These are phyloP conservation scores for Pterostichus niger DNA, from an alignment of 2,888 invertebrate genomes.

Conservation along the genomic window DNA sequence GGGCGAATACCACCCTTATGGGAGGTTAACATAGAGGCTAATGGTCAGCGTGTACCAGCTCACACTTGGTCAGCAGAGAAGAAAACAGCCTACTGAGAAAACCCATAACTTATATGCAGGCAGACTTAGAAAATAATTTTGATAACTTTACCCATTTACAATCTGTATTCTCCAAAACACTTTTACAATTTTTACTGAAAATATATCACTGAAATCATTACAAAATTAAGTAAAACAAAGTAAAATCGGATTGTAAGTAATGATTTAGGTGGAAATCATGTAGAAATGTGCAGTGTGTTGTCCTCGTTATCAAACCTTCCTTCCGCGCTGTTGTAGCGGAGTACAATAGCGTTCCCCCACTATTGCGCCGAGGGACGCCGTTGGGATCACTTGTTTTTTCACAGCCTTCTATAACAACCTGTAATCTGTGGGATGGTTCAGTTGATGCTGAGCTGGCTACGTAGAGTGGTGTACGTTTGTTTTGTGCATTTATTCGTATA, in stretches of 20 bases:
- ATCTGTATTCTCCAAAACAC: neutral
- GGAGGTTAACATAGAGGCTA: constrained; percentile 42
- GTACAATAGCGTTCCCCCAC: constrained; percentile 72
- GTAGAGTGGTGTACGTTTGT: neutral
- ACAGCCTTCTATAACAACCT: constrained; percentile 76
- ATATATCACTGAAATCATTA: neutral
- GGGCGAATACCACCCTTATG: constrained; percentile 67
- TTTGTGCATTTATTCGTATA: constrained; percentile 68
- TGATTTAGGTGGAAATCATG: no score
- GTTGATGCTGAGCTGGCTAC: constrained; percentile 68
- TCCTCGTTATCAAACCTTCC: constrained; percentile 28
- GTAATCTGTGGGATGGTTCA: constrained; percentile 72
- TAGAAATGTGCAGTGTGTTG: no score
- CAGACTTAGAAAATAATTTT: constrained; percentile 67
- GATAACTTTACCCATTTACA: constrained; percentile 55
- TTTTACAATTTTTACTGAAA: neutral
- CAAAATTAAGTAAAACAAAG: neutral
- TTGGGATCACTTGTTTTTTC: constrained; percentile 74
- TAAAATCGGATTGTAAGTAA: no score
- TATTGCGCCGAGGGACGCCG: constrained; percentile 70
- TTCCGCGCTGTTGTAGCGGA: constrained; percentile 33
- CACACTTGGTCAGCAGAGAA: constrained; percentile 69
- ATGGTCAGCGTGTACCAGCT: constrained; percentile 68
- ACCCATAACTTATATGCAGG: constrained; percentile 69
- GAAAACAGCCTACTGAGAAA: constrained; percentile 70